Evolutionary conservation across 2,888 invertebrate genomes (phyloP), one percentile per base, ranked within the genome.

Genomic region (Thelaira solivaga): DNA sequence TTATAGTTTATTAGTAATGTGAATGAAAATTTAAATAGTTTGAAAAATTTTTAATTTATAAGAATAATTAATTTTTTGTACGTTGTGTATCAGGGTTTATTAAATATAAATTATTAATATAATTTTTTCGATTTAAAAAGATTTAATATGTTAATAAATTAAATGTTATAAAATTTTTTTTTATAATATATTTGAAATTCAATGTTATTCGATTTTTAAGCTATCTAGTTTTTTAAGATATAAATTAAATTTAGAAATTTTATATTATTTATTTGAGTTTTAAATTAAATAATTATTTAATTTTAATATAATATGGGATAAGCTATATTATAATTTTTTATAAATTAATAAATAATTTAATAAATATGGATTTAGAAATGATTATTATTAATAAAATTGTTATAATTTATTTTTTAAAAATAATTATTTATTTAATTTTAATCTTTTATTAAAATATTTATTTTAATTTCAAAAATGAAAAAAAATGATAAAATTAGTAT

Each of bases 71-170:
- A 90, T 88, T 91, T 91, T 88, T 88, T 90, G 91, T 93, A 92
- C 92, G 92, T 93, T 93, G 92, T 91, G 93, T 92, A 92, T 93
- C 91, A 93, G 92, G 92, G 91, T 91, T 91, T 90, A 91, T 92
- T 90, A 90, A 93, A 83, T 90, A 86, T 83, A 81, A 82, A 83
- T 85, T 84, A 82, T 85, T 84, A 45, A 51, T 29, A 74, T 87
- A 88, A n/a, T n/a, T n/a, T n/a, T n/a, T n/a, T n/a, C n/a, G n/a
- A n/a, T n/a, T n/a, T n/a, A n/a, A n/a, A n/a, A n/a, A n/a, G n/a
- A n/a, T n/a, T n/a, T n/a, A n/a, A n/a, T n/a, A n/a, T n/a, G n/a
- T n/a, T n/a, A n/a, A n/a, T n/a, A n/a, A n/a, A n/a, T n/a, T n/a
- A n/a, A n/a, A n/a, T n/a, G n/a, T n/a, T n/a, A n/a, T n/a, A 92